Conservation (phyloP, 1,140 invertebrate species). For the Callitettix versicolor region DNA sequence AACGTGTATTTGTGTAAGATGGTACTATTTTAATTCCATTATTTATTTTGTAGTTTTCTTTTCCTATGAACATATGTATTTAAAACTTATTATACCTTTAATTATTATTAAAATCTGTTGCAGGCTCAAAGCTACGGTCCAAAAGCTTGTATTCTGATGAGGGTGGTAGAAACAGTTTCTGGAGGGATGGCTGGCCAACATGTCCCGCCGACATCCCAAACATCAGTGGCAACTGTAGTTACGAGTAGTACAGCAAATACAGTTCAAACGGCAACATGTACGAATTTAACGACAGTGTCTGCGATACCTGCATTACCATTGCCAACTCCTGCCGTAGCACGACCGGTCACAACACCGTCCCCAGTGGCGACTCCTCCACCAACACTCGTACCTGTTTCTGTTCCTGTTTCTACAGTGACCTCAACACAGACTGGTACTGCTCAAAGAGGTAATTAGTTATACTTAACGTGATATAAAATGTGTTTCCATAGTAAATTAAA, state of each 20-base stretch:
- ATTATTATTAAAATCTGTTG: no score
- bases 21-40: no score
- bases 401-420: constrained; percentile 18
- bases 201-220: constrained; percentile 24
- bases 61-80: no score
- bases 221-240: constrained; percentile 16
- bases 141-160: constrained; percentile 88
- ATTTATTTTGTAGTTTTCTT: no score
- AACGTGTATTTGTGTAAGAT: no score
- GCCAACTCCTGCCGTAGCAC: constrained; percentile 30
- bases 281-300: constrained; percentile 15
- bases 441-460: constrained; percentile 2
- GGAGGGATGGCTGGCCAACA: constrained; percentile 3
- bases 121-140: constrained; percentile 90
- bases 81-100: no score
- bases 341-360: constrained; percentile 28
- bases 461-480: background rate
- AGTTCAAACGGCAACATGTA: no score
- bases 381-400: constrained; percentile 1
- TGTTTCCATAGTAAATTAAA: no score
- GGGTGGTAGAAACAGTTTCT: constrained; percentile 82
- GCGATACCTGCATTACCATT: constrained; percentile 32
- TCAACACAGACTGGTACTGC: constrained; percentile 9
- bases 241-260: constrained; percentile 7
- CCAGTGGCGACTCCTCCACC: background rate